These are phyloP conservation scores for Ostrea edulis DNA, from an alignment of 1,140 invertebrate genomes.

Conservation along the genomic window DNA sequence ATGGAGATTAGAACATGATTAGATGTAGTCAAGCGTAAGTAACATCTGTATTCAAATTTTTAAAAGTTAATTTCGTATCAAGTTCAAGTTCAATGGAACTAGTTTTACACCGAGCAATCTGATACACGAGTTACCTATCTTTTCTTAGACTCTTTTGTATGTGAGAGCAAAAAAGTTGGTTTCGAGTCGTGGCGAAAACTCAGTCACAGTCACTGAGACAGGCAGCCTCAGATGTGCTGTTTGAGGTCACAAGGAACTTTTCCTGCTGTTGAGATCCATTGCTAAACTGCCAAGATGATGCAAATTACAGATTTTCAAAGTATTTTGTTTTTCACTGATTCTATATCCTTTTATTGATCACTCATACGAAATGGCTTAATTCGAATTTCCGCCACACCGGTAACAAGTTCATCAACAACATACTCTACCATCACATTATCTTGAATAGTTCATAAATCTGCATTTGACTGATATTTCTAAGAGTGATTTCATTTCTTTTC, in stretches of 20 bases:
- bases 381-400: slow-evolving; percentile 18
- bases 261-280: neutral
- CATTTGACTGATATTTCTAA: neutral
- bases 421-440: neutral
- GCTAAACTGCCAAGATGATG: neutral
- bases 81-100: too few relatives aligned
- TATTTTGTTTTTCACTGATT: neutral
- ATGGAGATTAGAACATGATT: too few relatives aligned
- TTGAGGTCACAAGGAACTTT: neutral
- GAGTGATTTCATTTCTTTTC: neutral
- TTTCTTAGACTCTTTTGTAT: neutral
- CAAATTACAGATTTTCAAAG: slow-evolving; percentile 29
- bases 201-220: neutral
- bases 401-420: neutral
- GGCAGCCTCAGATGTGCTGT: neutral
- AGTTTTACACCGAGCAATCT: too few relatives aligned
- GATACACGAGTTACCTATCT: neutral
- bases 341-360: neutral
- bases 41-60: too few relatives aligned
- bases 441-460: neutral
- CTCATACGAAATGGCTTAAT: neutral
- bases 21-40: too few relatives aligned
- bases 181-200: slow-evolving; percentile 27
- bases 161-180: neutral
- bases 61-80: too few relatives aligned